A percentile compares a stretch with the other conserved stretches of the same genome.
phyloP scores from a whole-genome alignment of 1,140 invertebrate genomes.

The Drosophila trapezifrons region DNA sequence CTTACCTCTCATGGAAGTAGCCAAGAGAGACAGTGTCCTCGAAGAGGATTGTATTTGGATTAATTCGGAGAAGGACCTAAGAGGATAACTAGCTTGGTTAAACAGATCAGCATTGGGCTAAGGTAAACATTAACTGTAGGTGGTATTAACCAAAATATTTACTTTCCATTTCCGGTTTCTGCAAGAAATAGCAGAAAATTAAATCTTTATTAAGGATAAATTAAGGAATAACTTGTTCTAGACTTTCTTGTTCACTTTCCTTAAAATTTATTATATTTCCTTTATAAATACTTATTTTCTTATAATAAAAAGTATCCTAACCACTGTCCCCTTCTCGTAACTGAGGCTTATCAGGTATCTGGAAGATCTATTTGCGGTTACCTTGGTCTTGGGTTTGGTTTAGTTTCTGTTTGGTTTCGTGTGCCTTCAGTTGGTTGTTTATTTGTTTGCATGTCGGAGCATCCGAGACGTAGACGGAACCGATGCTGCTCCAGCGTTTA shows the following conservation, averaged over 20 bases:
- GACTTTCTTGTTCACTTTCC: neutral
- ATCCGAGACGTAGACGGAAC: slow-evolving; percentile 23
- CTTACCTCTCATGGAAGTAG: slow-evolving; percentile 35
- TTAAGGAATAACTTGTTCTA: no score
- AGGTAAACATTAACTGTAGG: neutral
- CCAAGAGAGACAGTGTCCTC: slow-evolving; percentile 22
- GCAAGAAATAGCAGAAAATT: no score
- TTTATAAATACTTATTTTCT: no score
- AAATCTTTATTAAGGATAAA: no score
- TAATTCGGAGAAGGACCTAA: slow-evolving; percentile 6
- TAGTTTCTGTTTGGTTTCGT: slow-evolving; percentile 48
- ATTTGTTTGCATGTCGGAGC: slow-evolving; percentile 45
- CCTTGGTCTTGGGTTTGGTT: slow-evolving; percentile 50
- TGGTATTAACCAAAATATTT: slow-evolving; percentile 16
- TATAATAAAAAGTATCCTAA: neutral
- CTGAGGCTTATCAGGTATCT: slow-evolving; percentile 54
- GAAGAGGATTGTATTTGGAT: slow-evolving; percentile 26
- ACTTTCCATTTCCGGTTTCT: neutral
- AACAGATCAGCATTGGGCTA: slow-evolving; percentile 16
- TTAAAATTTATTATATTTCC: no score
- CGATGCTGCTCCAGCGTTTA: slow-evolving; percentile 55
- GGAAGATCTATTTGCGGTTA: slow-evolving; percentile 78
- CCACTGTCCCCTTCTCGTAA: slow-evolving; percentile 24
- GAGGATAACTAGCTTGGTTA: slow-evolving; percentile 9
- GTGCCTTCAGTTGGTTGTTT: slow-evolving; percentile 46